Conservation (phyloP, 2,797 vertebrate genomes). For the Echeneis naucrates region DNA sequence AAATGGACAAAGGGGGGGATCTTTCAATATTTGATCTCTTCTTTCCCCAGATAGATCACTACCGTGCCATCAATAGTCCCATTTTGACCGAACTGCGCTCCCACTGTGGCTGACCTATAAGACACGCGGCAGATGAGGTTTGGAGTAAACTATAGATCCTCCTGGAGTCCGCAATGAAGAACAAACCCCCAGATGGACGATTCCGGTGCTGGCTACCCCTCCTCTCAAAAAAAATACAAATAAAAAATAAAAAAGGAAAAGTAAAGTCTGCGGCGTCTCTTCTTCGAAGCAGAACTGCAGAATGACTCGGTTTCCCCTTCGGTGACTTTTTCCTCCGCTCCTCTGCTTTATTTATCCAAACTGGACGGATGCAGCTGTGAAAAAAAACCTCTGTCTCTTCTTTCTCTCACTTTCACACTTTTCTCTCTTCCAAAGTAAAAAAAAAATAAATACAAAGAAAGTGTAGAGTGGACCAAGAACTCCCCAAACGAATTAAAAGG, state of each 20-base stretch:
- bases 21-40: background rate
- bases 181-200: slow-evolving; percentile 27
- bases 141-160: slow-evolving; percentile 69
- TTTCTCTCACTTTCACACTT: slow-evolving; percentile 47
- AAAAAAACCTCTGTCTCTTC: slow-evolving; percentile 28
- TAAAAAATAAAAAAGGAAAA: no score
- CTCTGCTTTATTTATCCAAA: slow-evolving; percentile 58
- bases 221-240: background rate
- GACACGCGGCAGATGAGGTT: slow-evolving; percentile 44
- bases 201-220: slow-evolving; percentile 46
- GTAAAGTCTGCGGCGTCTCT: slow-evolving; percentile 50
- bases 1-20: slow-evolving; percentile 2
- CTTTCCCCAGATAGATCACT: slow-evolving; percentile 38
- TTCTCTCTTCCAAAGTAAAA: slow-evolving; percentile 63
- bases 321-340: slow-evolving; percentile 39
- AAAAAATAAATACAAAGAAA: slow-evolving; percentile 25
- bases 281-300: slow-evolving; percentile 38
- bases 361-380: slow-evolving; percentile 49
- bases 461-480: slow-evolving; percentile 37
- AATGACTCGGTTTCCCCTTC: slow-evolving; percentile 14
- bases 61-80: slow-evolving; percentile 62
- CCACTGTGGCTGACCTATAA: slow-evolving; percentile 56
- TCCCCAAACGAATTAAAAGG: slow-evolving; percentile 46
- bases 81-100: slow-evolving; percentile 62
- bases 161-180: slow-evolving; percentile 42